Conservation (phyloP, 2,888 invertebrate genomes). For the Drosophila tanythrix region DNA sequence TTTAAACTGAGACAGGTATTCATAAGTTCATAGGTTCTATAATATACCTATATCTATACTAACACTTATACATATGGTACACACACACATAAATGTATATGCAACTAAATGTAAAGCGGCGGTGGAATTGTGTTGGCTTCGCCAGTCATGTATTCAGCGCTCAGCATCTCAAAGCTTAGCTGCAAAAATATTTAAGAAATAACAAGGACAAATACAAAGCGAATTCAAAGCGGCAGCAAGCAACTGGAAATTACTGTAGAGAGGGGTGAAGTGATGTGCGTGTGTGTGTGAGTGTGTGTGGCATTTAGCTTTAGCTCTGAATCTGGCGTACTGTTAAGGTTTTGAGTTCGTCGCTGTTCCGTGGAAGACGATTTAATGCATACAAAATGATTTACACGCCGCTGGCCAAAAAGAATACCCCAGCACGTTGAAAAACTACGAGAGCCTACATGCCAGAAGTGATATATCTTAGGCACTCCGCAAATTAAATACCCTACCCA, state of each 20-base stretch:
- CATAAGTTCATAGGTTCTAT: not conserved
- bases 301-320: not conserved
- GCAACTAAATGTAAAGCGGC: slow-evolving; percentile 37
- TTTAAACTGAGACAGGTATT: slow-evolving; percentile 31
- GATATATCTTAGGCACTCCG: not conserved
- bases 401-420: slow-evolving; percentile 73
- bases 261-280: not conserved
- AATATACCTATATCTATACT: not conserved
- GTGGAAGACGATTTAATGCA: slow-evolving; percentile 79
- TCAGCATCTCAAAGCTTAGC: slow-evolving; percentile 31
- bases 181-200: slow-evolving; percentile 38
- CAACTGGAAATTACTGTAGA: slow-evolving; percentile 8
- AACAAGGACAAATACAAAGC: slow-evolving; percentile 33
- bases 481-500: not conserved
- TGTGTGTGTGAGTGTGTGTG: not conserved
- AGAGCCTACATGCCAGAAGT: not conserved
- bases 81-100: slow-evolving; percentile 4
- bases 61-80: not conserved
- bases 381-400: slow-evolving; percentile 81
- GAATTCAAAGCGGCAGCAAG: slow-evolving; percentile 29
- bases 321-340: not conserved
- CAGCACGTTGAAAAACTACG: slow-evolving; percentile 40
- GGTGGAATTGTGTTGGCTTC: slow-evolving; percentile 51
- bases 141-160: slow-evolving; percentile 51
- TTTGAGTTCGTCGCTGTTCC: slow-evolving; percentile 26